Percentiles rank a stretch among this genome's conserved stretches.
Evolutionary conservation across 2,113 vertebrate genomes (phyloP).

Genomic region (Vombatus ursinus): DNA sequence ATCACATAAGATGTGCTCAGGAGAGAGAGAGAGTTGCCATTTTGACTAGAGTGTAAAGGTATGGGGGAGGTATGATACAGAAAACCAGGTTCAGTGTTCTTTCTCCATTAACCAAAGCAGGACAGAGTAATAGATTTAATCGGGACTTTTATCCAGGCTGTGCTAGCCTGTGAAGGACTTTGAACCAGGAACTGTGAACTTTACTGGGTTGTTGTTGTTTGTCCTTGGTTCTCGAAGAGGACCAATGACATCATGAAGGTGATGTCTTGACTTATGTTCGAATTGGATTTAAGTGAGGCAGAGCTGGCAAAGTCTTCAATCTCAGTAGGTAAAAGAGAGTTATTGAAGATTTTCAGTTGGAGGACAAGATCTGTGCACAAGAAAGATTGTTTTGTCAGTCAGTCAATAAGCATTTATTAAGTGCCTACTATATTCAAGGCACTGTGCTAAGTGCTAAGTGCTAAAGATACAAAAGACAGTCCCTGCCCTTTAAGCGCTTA

Average conservation of each 20-base stretch:
- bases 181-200: no score
- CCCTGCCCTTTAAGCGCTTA: neutral
- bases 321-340: no score
- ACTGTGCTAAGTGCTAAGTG: no score
- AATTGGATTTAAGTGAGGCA: no score
- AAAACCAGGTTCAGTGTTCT: neutral
- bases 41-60: neutral
- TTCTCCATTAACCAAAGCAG: neutral
- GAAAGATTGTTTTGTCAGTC: neutral
- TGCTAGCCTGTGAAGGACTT: neutral
- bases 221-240: no score
- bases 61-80: neutral
- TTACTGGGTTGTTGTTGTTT: no score
- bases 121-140: neutral
- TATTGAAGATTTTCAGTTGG: no score
- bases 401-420: neutral
- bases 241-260: no score
- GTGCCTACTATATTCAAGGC: neutral
- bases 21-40: neutral
- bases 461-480: neutral
- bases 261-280: no score
- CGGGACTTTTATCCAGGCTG: neutral
- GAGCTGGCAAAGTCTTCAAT: no score
- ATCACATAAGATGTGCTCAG: neutral
- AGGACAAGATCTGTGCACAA: no score